phyloP scores from a whole-genome alignment of 2,888 invertebrate genomes.

The Nomada fucata region DNA sequence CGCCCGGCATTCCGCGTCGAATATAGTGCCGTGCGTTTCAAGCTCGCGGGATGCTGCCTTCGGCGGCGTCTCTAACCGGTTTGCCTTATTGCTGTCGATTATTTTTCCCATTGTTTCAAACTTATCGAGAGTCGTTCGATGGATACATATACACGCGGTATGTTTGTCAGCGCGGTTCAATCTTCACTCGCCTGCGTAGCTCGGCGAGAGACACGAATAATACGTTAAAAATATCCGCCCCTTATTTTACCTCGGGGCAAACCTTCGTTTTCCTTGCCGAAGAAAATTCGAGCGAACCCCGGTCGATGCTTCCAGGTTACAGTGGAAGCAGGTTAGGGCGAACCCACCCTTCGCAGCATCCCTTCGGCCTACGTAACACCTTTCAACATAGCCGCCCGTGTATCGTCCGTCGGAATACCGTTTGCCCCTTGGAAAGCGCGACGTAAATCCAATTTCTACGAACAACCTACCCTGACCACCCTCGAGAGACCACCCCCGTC shows the following conservation, averaged over 20 bases:
- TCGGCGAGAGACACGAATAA: too few species aligned
- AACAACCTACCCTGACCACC: not conserved
- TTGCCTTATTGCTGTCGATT: not conserved
- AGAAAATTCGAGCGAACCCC: not conserved
- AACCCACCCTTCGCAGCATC: not conserved
- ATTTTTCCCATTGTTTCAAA: not conserved
- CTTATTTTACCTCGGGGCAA: too few species aligned
- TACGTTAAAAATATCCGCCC: too few species aligned
- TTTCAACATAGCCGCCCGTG: too few species aligned
- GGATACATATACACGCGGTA: too few species aligned
- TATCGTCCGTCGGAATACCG: not conserved
- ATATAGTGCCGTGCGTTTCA: slow-evolving; percentile 26
- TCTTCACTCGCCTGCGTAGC: too few species aligned
- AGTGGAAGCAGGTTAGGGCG: slow-evolving; percentile 32
- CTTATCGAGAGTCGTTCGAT: not conserved
- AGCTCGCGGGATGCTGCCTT: not conserved
- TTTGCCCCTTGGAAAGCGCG: not conserved
- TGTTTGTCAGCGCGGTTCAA: too few species aligned
- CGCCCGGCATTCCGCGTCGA: slow-evolving; percentile 22
- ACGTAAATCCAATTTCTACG: not conserved
- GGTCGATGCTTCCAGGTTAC: not conserved
- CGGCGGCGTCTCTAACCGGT: not conserved
- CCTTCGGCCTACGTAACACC: not conserved
- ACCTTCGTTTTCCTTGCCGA: not conserved
- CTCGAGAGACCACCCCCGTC: too few species aligned